Base-by-base conservation (phyloP, 2,113 vertebrate genomes). In the Lonchura striata region DNA sequence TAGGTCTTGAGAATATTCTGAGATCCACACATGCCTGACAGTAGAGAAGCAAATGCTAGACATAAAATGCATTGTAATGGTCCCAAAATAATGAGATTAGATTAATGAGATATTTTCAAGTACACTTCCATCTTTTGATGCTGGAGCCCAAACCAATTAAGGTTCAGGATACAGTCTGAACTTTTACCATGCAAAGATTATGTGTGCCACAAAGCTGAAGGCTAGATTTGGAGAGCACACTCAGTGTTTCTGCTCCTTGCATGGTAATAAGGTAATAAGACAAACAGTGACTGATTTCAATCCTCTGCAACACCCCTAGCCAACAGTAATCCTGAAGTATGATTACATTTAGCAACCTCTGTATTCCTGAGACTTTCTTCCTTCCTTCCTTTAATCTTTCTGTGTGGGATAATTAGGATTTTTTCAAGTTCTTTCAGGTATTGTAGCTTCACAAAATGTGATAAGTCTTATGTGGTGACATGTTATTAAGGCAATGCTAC, bases 361-460 rank as follows among this genome's bases (percentile, higher is more conserved):
- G 7, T 91, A 54, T 80, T 88, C 42, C 59, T 66, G 39, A 21
- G 86, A 87, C 85, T 57, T 19, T 93, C 78, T 82, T 83, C 70
- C 78, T 85, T 83, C 70, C 78, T 85, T 91, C 66, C 70, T 96
- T 97, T 95, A 92, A 95, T 95, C 82, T 91, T 92, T 93, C 47
- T 86, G 63, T 91, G 91, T 27, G 82, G 79, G 66, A 80, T 82
- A 91, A 94, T 91, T 65, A 95, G 87, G 42, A 74, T 80, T 87
- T 90, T 95, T 88, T 80, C 42, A 86, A 80, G 64, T 88, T 80
- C 88, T 93, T 93, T 93, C 68, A 93, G 57, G 57, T 56, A 56
- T 33, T 88, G 39, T 80, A 92, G 47, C 74, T 85, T 90, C 82
- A 92, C 60, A 52, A 90, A 85, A 18, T 52, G 35, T 47, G 28